Base-by-base conservation (phyloP, 2,113 vertebrate species). In the Cyphomyrus plagiostoma region DNA sequence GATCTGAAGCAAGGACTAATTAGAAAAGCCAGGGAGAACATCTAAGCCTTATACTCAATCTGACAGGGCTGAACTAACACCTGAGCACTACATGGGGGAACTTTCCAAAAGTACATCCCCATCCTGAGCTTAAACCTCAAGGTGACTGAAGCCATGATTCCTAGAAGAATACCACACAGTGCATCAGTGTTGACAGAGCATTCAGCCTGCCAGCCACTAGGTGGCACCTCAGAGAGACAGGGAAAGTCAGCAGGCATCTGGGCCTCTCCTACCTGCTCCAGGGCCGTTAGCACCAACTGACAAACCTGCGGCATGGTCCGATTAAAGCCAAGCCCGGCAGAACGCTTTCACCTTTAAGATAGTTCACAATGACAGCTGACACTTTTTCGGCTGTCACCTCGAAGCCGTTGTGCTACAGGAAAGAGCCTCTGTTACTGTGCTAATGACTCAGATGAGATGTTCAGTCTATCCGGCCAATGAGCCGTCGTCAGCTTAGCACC, bases 381-480 rank as follows among this genome's bases (percentile, higher is more conserved):
- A 45, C 84, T 53, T 52, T 45, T 86, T n/a, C 30, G 9, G 19
- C 85, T 87, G 85, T 56, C 49, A 30, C 0, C 48, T 30, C 10
- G 77, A 89, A 90, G 62, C 49, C 87, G 66, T 58, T 74, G 39
- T 39, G 66, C n/a, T 52, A 26, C 11, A 50, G 15, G 35, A 66
- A 52, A 88, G 90, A 70, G 52, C 90, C 83, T 90, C 86, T 89
- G 88, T 91, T 91, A 90, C 52, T 70, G 86, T 56, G 88, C 19
- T 56, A 35, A 50, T 42, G 70, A 53, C 49, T 50, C 88, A 53
- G 53, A 56, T 42, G 45, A 45, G 49, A 42, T 26, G 19, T 21
- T 35, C 77, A 56, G 45, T 90, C 92, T 88, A 35, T 74, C 46
- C 11, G 90, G 86, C 90, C 88, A 86, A 42, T 90, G 50, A 4